These are phyloP conservation scores for Rissa tridactyla DNA, from an alignment of 2,113 vertebrate genomes.

Conservation along the genomic window DNA sequence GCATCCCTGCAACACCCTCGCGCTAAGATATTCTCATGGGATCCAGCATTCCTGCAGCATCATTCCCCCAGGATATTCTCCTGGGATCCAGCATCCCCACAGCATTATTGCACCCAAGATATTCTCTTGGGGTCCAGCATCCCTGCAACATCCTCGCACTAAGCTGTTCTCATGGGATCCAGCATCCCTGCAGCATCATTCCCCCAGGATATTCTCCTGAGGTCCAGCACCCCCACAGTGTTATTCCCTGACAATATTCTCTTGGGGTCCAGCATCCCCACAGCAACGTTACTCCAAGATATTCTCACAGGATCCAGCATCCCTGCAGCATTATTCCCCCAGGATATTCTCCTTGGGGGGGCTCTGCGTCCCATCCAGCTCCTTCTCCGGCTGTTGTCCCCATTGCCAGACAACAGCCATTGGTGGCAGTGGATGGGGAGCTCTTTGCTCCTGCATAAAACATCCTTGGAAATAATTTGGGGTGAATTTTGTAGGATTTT, in stretches of 20 bases:
- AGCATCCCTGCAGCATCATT: not conserved
- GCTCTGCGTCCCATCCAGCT: not conserved
- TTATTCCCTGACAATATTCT: not conserved
- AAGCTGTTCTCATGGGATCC: not conserved
- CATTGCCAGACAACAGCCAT: accelerated
- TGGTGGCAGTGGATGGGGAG: not conserved
- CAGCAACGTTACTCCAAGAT: not conserved
- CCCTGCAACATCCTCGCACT: not conserved
- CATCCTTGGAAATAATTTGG: not conserved
- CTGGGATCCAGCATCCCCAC: not conserved
- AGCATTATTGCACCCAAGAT: not conserved
- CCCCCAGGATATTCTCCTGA: not conserved
- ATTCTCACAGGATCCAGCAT: not conserved
- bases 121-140: not conserved
- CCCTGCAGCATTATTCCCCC: not conserved
- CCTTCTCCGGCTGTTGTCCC: not conserved
- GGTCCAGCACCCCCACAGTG: too few relatives aligned
- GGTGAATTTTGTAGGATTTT: not conserved
- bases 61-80: too few relatives aligned
- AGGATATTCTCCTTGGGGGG: not conserved
- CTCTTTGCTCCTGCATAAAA: not conserved
- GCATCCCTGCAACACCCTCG: not conserved
- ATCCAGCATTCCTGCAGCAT: not conserved
- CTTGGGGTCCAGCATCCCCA: not conserved
- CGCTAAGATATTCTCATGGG: too few relatives aligned